Percentiles rank a stretch among this genome's conserved stretches.
Conservation (phyloP, 2,113 vertebrate genomes). For the Callipepla squamata region DNA sequence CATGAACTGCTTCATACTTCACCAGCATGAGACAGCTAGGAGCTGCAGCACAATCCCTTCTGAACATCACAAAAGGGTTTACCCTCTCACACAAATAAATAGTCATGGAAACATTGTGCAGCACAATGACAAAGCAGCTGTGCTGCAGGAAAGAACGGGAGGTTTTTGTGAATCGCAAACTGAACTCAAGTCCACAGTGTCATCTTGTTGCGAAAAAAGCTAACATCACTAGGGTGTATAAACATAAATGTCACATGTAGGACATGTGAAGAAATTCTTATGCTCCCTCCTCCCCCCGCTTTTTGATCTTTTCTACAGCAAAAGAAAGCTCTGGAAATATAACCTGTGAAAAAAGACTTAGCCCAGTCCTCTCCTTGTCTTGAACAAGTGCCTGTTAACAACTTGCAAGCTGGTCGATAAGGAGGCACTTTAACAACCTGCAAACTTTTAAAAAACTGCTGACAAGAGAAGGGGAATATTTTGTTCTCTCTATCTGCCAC, state of each 20-base stretch:
- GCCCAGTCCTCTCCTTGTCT: neutral
- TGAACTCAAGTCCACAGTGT: slow-evolving; percentile 55
- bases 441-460: neutral
- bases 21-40: neutral
- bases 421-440: neutral
- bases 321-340: slow-evolving; percentile 43
- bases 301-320: neutral
- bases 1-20: neutral
- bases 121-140: neutral
- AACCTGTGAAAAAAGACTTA: neutral
- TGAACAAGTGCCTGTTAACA: neutral
- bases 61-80: neutral
- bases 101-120: slow-evolving; percentile 38
- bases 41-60: slow-evolving; percentile 4
- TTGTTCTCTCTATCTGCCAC: neutral
- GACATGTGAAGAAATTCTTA: slow-evolving; percentile 15
- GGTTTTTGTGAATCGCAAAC: slow-evolving; percentile 49
- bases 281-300: neutral
- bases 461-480: neutral
- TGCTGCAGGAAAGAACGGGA: slow-evolving; percentile 24
- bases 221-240: slow-evolving; percentile 49
- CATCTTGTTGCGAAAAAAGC: slow-evolving; percentile 65
- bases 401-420: neutral
- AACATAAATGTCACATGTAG: slow-evolving; percentile 36
- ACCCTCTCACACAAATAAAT: slow-evolving; percentile 48